Evolutionary conservation across 2,888 invertebrate genomes (phyloP).

Genomic region (Agrilus biguttatus): DNA sequence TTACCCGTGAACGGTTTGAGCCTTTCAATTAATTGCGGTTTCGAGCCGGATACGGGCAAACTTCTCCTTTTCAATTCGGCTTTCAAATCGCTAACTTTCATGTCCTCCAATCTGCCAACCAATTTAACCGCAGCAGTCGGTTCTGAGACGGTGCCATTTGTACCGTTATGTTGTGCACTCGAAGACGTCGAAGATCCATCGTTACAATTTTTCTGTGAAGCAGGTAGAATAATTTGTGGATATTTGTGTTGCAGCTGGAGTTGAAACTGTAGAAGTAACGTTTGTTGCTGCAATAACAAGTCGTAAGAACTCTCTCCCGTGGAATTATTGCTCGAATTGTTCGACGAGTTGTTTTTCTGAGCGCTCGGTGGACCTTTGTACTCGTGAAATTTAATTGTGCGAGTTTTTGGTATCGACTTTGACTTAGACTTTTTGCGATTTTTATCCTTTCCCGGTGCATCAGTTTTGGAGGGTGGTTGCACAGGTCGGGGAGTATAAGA

Average conservation of each 20-base stretch:
- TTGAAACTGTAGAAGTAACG: constrained; percentile 77
- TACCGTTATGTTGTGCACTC: constrained; percentile 28
- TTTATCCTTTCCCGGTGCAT: constrained; percentile 60
- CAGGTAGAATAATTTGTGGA: constrained; percentile 68
- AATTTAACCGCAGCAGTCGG: constrained; percentile 29
- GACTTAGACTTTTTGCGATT: constrained; percentile 71
- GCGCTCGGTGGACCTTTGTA: constrained; percentile 83
- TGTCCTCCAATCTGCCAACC: constrained; percentile 69
- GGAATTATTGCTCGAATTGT: constrained; percentile 26
- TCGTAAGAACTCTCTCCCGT: constrained; percentile 75
- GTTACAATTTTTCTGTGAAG: constrained; percentile 39
- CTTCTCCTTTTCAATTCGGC: constrained; percentile 87
- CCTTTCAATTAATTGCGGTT: constrained; percentile 87
- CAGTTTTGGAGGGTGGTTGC: constrained; percentile 27
- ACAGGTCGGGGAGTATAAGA: constrained; percentile 35
- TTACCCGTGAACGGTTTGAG: constrained; percentile 54
- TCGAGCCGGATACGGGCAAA: constrained; percentile 90
- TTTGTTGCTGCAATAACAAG: constrained; percentile 84
- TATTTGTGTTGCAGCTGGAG: constrained; percentile 71
- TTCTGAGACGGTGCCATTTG: constrained; percentile 29
- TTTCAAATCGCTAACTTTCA: constrained; percentile 92
- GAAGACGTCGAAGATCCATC: constrained; percentile 8
- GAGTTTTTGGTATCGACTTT: constrained; percentile 64
- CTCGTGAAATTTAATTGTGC: constrained; percentile 94
- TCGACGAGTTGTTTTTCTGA: constrained; percentile 50